Conservation (phyloP, 2,113 vertebrate genomes). For the Antechinus stuartii region DNA sequence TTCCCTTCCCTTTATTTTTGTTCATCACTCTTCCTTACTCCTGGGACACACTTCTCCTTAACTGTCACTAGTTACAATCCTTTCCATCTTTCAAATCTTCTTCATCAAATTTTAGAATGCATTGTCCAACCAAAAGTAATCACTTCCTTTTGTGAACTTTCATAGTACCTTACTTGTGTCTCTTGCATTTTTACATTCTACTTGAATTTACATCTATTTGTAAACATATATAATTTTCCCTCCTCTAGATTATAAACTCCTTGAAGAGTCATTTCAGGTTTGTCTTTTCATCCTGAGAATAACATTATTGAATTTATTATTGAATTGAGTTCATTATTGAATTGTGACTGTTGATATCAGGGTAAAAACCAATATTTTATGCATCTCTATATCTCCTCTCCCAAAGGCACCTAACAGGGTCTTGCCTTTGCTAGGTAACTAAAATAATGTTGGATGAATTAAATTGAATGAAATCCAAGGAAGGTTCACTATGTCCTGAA, state of each 20-base stretch:
- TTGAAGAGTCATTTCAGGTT: neutral
- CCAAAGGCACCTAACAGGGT: neutral
- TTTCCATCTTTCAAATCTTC: neutral
- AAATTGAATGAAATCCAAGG: neutral
- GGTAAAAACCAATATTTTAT: neutral
- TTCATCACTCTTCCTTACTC: neutral
- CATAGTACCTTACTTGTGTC: neutral
- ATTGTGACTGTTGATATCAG: neutral
- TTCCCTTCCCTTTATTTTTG: neutral
- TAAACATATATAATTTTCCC: neutral
- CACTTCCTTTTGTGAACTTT: neutral
- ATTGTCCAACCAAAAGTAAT: neutral
- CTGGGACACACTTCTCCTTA: neutral
- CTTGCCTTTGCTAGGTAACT: neutral
- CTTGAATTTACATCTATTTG: neutral
- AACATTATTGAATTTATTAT: too few species aligned
- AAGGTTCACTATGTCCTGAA: neutral
- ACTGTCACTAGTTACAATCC: neutral
- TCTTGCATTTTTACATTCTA: neutral
- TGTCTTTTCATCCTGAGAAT: neutral
- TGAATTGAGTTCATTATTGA: neutral
- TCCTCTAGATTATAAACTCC: neutral
- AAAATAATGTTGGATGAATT: neutral
- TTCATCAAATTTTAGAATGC: neutral
- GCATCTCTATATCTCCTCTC: neutral